A percentile compares a stretch with the other conserved stretches of the same genome.
phyloP scores from a whole-genome alignment of 2,113 vertebrate species.

The Ariopsis seemanni region DNA sequence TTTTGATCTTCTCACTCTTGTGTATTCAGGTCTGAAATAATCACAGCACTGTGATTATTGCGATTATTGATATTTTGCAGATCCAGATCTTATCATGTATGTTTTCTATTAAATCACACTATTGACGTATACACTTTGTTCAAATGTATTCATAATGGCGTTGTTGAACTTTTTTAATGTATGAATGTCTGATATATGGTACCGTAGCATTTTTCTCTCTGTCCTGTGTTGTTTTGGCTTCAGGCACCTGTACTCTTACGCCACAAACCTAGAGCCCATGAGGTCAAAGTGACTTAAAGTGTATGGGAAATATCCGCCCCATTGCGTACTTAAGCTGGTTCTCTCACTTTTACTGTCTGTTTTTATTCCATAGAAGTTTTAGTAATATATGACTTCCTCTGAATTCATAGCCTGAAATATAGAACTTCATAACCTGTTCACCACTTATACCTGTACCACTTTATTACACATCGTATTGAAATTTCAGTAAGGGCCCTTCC shows the following conservation, averaged over 20 bases:
- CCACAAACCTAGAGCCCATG: slow-evolving; percentile 55
- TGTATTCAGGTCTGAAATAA: neutral
- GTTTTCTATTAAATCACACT: neutral
- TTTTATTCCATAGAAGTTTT: neutral
- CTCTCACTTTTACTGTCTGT: neutral
- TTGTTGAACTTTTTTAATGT: neutral
- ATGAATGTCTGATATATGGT: neutral
- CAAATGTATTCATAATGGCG: neutral
- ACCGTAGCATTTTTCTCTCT: slow-evolving; percentile 10
- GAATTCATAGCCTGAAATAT: neutral
- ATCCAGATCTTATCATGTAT: neutral
- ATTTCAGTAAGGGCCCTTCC: neutral
- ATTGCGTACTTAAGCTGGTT: neutral
- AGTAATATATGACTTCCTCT: neutral
- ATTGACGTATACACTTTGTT: too few species aligned
- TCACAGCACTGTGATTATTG: neutral
- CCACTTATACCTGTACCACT: neutral
- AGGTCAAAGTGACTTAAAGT: slow-evolving; percentile 37
- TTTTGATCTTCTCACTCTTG: slow-evolving; percentile 6
- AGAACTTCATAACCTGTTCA: neutral
- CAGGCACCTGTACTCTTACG: slow-evolving; percentile 33
- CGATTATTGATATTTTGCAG: neutral
- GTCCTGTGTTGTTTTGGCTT: neutral
- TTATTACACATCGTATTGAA: neutral
- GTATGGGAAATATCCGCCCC: slow-evolving; percentile 44